Evolutionary conservation across 2,888 invertebrate genomes (phyloP).

Genomic region (Phrixothrix hirtus): DNA sequence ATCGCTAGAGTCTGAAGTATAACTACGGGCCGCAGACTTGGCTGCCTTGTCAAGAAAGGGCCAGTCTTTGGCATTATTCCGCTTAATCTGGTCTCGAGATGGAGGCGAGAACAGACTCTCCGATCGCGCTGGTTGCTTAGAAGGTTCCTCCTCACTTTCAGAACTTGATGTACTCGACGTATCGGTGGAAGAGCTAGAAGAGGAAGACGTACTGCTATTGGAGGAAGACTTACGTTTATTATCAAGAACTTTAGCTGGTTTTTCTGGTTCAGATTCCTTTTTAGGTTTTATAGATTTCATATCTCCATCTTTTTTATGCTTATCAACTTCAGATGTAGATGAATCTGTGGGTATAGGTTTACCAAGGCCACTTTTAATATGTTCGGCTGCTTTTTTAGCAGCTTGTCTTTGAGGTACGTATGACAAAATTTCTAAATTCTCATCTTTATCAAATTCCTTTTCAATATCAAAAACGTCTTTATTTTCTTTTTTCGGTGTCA

Average conservation of each 20-base stretch:
- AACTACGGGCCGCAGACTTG: conserved; percentile 67
- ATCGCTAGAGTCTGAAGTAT: conserved; percentile 64
- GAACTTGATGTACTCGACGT: conserved; percentile 61
- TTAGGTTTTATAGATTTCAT: conserved; percentile 31
- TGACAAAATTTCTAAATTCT: conserved; percentile 67
- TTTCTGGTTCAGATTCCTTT: conserved; percentile 37
- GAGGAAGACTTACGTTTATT: conserved; percentile 61
- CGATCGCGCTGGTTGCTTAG: conserved; percentile 46
- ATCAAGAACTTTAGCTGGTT: conserved; percentile 49
- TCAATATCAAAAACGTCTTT: conserved; percentile 63
- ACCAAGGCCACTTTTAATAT: conserved; percentile 80
- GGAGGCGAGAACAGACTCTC: conserved; percentile 48
- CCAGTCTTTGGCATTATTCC: conserved; percentile 64
- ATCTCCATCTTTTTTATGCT: conserved; percentile 45
- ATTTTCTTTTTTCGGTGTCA: conserved; percentile 35
- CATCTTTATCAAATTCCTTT: conserved; percentile 65
- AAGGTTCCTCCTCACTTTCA: conserved; percentile 62
- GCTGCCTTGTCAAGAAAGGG: conserved; percentile 81
- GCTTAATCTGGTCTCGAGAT: conserved; percentile 49
- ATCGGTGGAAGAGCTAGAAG: conserved; percentile 56
- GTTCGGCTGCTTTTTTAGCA: conserved; percentile 89
- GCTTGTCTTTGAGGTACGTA: conserved; percentile 90
- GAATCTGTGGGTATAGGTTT: conserved; percentile 56
- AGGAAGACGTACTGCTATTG: conserved; percentile 61
- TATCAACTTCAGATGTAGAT: conserved; percentile 38